Evolutionary conservation across 2,797 vertebrate species (phyloP).

Genomic region (Tapirus indicus): DNA sequence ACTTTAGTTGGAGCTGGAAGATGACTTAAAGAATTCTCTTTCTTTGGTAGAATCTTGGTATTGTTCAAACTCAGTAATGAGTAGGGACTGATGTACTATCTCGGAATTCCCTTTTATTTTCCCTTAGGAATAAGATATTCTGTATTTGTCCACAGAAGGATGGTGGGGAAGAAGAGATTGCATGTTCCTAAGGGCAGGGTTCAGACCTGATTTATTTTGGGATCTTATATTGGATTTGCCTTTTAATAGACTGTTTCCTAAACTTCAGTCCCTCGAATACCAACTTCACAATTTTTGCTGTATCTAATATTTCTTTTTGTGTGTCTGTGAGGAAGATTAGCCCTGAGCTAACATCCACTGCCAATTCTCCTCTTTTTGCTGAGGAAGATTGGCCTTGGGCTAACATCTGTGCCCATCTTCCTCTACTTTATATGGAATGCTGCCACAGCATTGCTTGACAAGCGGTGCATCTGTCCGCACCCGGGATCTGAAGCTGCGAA

Average conservation of each 20-base stretch:
- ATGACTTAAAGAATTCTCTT: not conserved
- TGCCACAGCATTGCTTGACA: too few relatives aligned
- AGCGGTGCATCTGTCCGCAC: too few relatives aligned
- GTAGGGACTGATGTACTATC: not conserved
- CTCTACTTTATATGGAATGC: too few relatives aligned
- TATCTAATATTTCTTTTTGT: not conserved
- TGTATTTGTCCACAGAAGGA: not conserved
- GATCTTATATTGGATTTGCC: not conserved
- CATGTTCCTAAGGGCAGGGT: not conserved
- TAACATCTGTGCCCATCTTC: too few relatives aligned
- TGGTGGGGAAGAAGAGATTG: not conserved
- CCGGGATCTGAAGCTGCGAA: too few relatives aligned
- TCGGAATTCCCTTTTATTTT: not conserved
- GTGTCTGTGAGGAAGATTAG: too few relatives aligned
- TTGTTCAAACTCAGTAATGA: not conserved
- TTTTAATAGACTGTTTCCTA: not conserved
- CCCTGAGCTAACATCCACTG: too few relatives aligned
- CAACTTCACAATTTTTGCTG: not conserved
- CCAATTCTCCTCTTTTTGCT: too few relatives aligned
- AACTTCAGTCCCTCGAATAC: not conserved
- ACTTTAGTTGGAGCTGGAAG: not conserved
- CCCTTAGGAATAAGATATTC: not conserved
- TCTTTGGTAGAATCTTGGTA: not conserved
- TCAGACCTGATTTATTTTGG: not conserved
- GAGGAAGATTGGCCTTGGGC: too few relatives aligned